Base-by-base conservation (phyloP, 1,140 invertebrate genomes). In the Diachasmimorpha longicaudata region DNA sequence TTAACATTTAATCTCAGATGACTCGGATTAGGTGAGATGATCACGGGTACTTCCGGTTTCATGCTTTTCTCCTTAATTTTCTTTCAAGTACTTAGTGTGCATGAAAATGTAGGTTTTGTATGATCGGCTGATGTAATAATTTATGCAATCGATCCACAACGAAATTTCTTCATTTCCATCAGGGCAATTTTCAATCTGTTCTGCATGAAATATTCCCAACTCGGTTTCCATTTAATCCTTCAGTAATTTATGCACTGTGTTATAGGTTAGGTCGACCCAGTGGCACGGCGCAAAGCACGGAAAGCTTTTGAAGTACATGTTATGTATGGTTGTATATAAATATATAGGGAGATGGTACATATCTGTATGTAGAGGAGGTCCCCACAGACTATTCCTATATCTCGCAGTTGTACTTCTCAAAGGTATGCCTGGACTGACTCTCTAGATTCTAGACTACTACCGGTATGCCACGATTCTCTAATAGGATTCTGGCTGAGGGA, bases 401-500 rank as follows among this genome's bases (percentile, higher is more conserved):
- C 46, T 70, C 23, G 63, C 74, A 63, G n/a, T 58, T 48, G 37
- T 25, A 42, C 23, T 68, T 48, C 70, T 72, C 67, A 67, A 76
- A 66, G 75, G 75, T 77, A 72, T 72, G 58, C 23, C 58, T 23
- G 69, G 69, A 76, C 69, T 48, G 69, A 76, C 69, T 48, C 19
- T 48, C 68, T 44, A 52, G 58, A 72, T 63, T 72, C 52, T 52
- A 13, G 70, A 52, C 75, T 72, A 52, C 75, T 72, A 68, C 70
- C 16, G 70, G 70, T 77, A 77, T 77, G 63, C 75, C 70, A 77
- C 55, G 63, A 68, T 77, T 77, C 63, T 25, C 75, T 77, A 77
- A 77, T 77, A 77, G 75, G 75, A 77, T 77, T 77, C 70, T 76
- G 44, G 74, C 44, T 52, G 69, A 46, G 75, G 23, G 19, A 39